phyloP scores from a whole-genome alignment of 2,797 vertebrate genomes.

The Craterocephalus amniculus region DNA sequence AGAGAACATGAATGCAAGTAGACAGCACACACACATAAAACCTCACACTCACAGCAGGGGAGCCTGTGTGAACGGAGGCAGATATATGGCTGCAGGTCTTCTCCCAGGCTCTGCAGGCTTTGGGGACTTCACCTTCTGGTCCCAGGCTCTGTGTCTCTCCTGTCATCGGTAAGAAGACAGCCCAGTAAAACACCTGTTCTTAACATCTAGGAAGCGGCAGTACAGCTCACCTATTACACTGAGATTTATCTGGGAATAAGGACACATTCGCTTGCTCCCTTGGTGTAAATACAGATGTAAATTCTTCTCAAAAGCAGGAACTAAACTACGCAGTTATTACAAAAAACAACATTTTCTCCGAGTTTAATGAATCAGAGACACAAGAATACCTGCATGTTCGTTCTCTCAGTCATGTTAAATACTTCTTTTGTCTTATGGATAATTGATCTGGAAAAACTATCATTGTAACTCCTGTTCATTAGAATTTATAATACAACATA shows the following conservation, averaged over 20 bases:
- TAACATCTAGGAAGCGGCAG: constrained; percentile 55
- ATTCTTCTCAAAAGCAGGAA: neutral
- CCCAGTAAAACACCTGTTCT: constrained; percentile 75
- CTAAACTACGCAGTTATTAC: neutral
- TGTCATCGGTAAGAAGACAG: constrained; percentile 57
- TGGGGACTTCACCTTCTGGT: constrained; percentile 58
- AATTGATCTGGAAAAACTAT: neutral
- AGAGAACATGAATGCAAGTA: constrained; percentile 33
- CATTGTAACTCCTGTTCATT: neutral
- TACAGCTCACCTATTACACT: constrained; percentile 40
- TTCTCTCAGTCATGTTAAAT: neutral
- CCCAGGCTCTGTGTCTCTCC: constrained; percentile 60
- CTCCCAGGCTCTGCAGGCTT: constrained; percentile 63
- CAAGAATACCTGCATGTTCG: neutral
- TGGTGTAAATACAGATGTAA: neutral
- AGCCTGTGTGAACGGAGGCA: constrained; percentile 53
- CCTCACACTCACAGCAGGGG: constrained; percentile 39
- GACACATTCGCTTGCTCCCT: neutral
- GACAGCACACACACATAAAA: constrained; percentile 24
- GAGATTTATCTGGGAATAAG: constrained; percentile 1
- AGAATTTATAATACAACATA: neutral
- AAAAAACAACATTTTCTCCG: no score
- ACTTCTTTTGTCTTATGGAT: neutral
- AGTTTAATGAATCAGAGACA: neutral
- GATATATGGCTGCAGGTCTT: constrained; percentile 63